Evolutionary conservation across 2,113 vertebrate species (phyloP), one percentile per base, ranked within the genome.

Genomic region (Neolamprologus sp.): DNA sequence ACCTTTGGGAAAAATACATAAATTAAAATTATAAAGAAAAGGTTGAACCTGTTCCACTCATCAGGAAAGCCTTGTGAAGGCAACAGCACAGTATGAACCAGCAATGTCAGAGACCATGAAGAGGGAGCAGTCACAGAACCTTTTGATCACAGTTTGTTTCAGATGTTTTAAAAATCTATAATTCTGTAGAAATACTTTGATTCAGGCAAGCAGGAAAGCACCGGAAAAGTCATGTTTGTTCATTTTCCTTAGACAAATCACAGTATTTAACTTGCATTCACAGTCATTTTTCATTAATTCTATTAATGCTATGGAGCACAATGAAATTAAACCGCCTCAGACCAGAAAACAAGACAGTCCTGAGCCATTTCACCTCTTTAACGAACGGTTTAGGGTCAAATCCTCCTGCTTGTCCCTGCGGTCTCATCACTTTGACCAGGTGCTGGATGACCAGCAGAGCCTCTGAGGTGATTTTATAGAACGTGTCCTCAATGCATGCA

Each of bases 401-500:
- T 1, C 81, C 82, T 40, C 28, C 65, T 1, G 81, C 17, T 6
- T 93, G 94, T 30, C 95, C 97, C 91, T 97, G 92, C 0, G 98
- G 98, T 85, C 97, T 96, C 88, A 98, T 96, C 96, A 96, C 94
- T 95, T 98, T 98, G 89, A 99, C 98, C 84, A 99, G 97, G 92
- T 99, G 98, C 90, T 99, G 99, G 8, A 98, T 99, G 95, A 99
- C 98, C 85, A 99, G 95, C 94, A 99, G 97, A 0, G 99, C 98
- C 96, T 99, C 99, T 2, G 99, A 99, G 14, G 98, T 99, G 94
- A 99, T 99, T 96, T 99, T 99, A 94, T 99, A 99, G 95, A 99
- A 99, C 5, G 98, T 98, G 94, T 99, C 99, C 89, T 98, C 98
- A 65, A 99, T 98, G 85, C 98, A 99, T 84, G 98, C 97, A 90